phyloP scores from a whole-genome alignment of 2,888 invertebrate genomes.

The Leucophenga montana region DNA sequence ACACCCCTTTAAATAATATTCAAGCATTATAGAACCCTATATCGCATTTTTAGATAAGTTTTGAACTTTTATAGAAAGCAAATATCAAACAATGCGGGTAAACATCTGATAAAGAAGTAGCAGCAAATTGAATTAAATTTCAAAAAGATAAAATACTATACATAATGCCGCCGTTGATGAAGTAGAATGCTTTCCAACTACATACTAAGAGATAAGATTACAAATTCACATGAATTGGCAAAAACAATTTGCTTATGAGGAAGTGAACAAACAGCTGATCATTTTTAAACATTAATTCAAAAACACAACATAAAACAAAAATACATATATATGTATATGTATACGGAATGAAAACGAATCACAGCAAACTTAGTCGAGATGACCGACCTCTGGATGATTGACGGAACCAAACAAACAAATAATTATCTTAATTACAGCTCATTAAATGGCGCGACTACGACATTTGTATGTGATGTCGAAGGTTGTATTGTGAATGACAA shows the following conservation, averaged over 20 bases:
- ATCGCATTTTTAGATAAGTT: no score
- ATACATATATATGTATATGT: not conserved
- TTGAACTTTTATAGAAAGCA: no score
- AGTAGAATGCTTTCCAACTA: not conserved
- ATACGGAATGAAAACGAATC: not conserved
- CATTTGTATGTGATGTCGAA: not conserved
- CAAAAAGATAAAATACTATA: not conserved
- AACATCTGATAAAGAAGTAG: not conserved
- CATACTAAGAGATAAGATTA: slow-evolving; percentile 13
- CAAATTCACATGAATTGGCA: not conserved
- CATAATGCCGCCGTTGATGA: not conserved
- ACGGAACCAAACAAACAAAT: slow-evolving; percentile 4
- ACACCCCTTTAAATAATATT: no score
- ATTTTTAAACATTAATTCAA: not conserved
- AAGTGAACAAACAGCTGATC: not conserved
- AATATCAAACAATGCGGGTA: not conserved
- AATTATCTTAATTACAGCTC: slow-evolving; percentile 25
- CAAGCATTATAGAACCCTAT: no score
- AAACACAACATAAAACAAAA: not conserved
- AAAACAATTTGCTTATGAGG: not conserved
- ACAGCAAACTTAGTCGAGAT: not conserved
- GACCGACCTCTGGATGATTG: not conserved
- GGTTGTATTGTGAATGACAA: slow-evolving; percentile 21
- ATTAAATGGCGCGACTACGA: slow-evolving; percentile 24
- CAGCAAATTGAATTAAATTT: not conserved